These are phyloP conservation scores for Drosophila nigricruria DNA, from an alignment of 2,888 invertebrate species.

Conservation along the genomic window DNA sequence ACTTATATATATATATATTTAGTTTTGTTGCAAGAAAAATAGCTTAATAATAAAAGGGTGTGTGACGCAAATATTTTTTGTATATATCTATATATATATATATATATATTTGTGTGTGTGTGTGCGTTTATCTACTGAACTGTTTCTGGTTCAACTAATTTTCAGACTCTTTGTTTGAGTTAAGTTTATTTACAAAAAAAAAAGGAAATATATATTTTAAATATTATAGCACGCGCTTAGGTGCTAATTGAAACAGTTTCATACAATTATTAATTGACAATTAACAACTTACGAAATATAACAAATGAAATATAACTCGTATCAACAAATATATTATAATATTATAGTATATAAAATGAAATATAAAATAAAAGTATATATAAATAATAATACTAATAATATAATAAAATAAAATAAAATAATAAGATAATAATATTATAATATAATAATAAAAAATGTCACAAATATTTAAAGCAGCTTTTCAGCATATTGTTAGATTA, in stretches of 20 bases:
- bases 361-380: background rate
- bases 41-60: conserved; percentile 55
- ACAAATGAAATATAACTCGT: background rate
- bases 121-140: background rate
- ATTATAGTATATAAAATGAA: background rate
- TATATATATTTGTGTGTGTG: background rate
- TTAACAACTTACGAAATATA: conserved; percentile 9
- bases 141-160: conserved; percentile 7
- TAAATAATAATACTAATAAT: background rate
- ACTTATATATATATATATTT: conserved; percentile 12
- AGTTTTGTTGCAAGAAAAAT: conserved; percentile 22
- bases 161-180: conserved; percentile 14
- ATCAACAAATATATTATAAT: conserved; percentile 2
- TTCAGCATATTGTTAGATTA: no score
- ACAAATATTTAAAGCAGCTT: no score
- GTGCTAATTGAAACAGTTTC: conserved; percentile 10
- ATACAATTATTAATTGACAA: conserved; percentile 6
- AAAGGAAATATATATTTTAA: background rate
- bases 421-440: no score
- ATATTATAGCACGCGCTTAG: conserved; percentile 4
- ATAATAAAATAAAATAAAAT: background rate
- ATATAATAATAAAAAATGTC: no score
- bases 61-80: conserved; percentile 31
- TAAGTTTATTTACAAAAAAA: background rate
- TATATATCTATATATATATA: conserved; percentile 4